Evolutionary conservation across 2,888 invertebrate genomes (phyloP).

Genomic region (Acleris sparsana): DNA sequence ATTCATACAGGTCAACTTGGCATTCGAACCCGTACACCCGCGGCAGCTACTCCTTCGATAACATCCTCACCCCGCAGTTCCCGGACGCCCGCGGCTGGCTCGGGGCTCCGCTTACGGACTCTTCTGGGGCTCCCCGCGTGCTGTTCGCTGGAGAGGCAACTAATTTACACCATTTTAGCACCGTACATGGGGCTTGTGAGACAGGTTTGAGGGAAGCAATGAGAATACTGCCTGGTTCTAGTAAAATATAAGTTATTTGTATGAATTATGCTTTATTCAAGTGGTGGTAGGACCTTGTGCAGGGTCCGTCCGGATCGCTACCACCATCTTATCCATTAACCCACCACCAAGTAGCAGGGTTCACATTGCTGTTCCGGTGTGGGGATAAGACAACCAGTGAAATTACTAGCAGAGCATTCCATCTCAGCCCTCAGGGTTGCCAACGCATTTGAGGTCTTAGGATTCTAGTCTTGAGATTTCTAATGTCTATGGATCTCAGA

Average conservation of each 20-base stretch:
- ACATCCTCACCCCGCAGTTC: slow-evolving; percentile 74
- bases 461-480: no score
- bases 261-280: no score
- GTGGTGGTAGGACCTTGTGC: no score
- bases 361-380: no score
- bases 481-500: no score
- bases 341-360: no score
- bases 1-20: slow-evolving; percentile 84
- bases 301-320: no score
- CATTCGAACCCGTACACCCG: slow-evolving; percentile 86
- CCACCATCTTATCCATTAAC: no score
- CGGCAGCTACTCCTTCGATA: slow-evolving; percentile 88
- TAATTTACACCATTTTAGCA: slow-evolving; percentile 83
- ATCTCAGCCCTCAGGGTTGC: no score
- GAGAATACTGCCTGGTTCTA: slow-evolving; percentile 44
- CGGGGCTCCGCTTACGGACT: slow-evolving; percentile 81
- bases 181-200: slow-evolving; percentile 89
- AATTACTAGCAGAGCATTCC: no score
- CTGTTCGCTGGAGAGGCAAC: slow-evolving; percentile 86
- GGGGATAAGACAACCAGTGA: no score
- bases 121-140: slow-evolving; percentile 68
- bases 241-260: slow-evolving; percentile 17
- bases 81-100: slow-evolving; percentile 79
- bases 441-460: no score
- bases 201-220: slow-evolving; percentile 86